Conservation (phyloP, 2,113 vertebrate species). For the Lagopus muta region DNA sequence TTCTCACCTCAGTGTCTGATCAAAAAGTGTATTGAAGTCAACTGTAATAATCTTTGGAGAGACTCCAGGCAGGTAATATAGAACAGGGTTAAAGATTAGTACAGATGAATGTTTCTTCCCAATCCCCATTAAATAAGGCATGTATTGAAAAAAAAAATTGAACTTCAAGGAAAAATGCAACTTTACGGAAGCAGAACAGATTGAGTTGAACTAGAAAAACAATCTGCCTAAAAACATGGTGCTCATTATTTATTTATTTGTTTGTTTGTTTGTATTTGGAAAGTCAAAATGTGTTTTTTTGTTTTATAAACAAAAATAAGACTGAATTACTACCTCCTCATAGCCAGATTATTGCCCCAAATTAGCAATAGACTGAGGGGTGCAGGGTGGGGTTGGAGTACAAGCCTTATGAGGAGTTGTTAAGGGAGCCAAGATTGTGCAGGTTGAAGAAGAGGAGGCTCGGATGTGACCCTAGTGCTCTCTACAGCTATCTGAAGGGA, state of each 20-base stretch:
- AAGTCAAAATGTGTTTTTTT: not conserved
- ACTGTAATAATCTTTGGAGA: not conserved
- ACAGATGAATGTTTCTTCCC: not conserved
- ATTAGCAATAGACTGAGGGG: not conserved
- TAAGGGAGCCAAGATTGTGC: no score
- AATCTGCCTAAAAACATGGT: not conserved
- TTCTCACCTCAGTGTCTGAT: not conserved
- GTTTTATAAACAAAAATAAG: not conserved
- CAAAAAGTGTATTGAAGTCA: not conserved
- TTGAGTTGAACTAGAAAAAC: not conserved
- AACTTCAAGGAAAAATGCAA: not conserved
- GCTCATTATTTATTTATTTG: not conserved
- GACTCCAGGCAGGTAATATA: not conserved
- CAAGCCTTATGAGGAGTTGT: no score
- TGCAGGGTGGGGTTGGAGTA: no score
- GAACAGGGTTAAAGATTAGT: not conserved
- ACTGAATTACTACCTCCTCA: not conserved
- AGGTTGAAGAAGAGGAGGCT: no score
- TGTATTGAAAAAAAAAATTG: not conserved
- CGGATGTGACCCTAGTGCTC: no score
- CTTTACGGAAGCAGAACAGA: not conserved
- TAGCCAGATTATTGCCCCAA: not conserved
- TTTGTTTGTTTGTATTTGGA: not conserved
- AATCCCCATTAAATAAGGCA: not conserved
- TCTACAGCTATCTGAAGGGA: no score